Evolutionary conservation across 1,140 invertebrate species (phyloP), one percentile per base, ranked within the genome.

Genomic region (Drosophila kohkoa): DNA sequence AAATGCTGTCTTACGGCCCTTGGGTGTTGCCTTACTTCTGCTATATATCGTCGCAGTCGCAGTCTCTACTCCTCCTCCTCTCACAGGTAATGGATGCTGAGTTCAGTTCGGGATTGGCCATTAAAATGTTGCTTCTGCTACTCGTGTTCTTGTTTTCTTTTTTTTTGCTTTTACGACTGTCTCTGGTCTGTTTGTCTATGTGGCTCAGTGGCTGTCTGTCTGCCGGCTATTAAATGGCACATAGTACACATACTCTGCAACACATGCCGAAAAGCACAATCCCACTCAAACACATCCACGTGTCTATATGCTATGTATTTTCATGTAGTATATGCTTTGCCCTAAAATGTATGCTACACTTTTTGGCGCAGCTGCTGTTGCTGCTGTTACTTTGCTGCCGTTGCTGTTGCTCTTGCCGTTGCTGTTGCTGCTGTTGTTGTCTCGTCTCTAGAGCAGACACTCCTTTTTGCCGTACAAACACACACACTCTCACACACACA

Each of bases 271-370:
- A 15, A 32, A 49, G 48, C 48, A 62, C 58, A 57, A 41, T 32
- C 38, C 30, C 28, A 32, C 32, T 45, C n/a, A n/a, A n/a, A 45
- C 51, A 30, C 16, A 60, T 38, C 16, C 1, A 54, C 30, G 46
- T 16, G 8, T 16, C 35, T 15, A 45, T 38, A 10, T 16, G 32
- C n/a, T 48, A 48, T 45, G 25, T 16, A 15, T 8, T 15, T 10
- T 8, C n/a, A 32, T 35, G 30, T 55, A 38, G 20, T 8, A 15
- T 55, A 15, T 35, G 52, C 15, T 68, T 57, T 75, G 85, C 81
- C 75, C 81, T 70, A 73, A 90, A 89, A 89, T 86, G 85, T 89
- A 79, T 89, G 86, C 86, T 90, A 85, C 43, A 69, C 20, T 68
- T 51, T 89, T 88, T 77, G 63, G 46, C 73, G 68, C 77, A 72